A percentile compares a stretch with the other conserved stretches of the same genome.
Evolutionary conservation across 2,797 vertebrate species (phyloP).

Genomic region (Epinephelus awoara): DNA sequence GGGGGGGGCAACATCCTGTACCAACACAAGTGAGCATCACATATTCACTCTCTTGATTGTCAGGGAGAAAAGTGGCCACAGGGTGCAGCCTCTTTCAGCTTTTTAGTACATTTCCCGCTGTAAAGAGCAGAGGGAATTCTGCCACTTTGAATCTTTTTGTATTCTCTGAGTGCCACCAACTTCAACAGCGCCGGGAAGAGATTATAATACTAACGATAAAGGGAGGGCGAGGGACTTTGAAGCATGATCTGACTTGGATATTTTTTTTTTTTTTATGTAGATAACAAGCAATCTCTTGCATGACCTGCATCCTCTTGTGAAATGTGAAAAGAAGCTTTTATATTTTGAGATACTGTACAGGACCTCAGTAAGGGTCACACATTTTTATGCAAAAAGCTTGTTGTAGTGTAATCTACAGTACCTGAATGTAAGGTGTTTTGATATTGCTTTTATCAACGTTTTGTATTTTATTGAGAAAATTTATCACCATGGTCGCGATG

Average conservation of each 20-base stretch:
- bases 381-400: slow-evolving; percentile 84
- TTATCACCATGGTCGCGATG: slow-evolving; percentile 51
- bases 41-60: slow-evolving; percentile 27
- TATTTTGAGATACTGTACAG: slow-evolving; percentile 76
- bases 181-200: slow-evolving; percentile 44
- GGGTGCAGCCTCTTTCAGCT: slow-evolving; percentile 40
- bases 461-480: slow-evolving; percentile 61
- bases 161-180: slow-evolving; percentile 68
- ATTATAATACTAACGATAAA: slow-evolving; percentile 60
- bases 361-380: slow-evolving; percentile 41
- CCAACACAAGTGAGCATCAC: slow-evolving; percentile 34
- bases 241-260: slow-evolving; percentile 56
- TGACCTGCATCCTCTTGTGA: slow-evolving; percentile 71
- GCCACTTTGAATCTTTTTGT: slow-evolving; percentile 64
- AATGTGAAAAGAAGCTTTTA: slow-evolving; percentile 78
- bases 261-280: slow-evolving; percentile 66
- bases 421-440: slow-evolving; percentile 70
- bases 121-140: slow-evolving; percentile 42
- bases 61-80: slow-evolving; percentile 25
- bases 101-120: slow-evolving; percentile 44
- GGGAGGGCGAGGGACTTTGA: slow-evolving; percentile 38
- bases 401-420: slow-evolving; percentile 69
- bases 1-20: slow-evolving; percentile 9
- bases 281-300: slow-evolving; percentile 75
- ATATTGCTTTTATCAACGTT: slow-evolving; percentile 70